These are phyloP conservation scores for Phrynocephalus versicolor DNA, from an alignment of 2,113 vertebrate genomes.

Conservation along the genomic window DNA sequence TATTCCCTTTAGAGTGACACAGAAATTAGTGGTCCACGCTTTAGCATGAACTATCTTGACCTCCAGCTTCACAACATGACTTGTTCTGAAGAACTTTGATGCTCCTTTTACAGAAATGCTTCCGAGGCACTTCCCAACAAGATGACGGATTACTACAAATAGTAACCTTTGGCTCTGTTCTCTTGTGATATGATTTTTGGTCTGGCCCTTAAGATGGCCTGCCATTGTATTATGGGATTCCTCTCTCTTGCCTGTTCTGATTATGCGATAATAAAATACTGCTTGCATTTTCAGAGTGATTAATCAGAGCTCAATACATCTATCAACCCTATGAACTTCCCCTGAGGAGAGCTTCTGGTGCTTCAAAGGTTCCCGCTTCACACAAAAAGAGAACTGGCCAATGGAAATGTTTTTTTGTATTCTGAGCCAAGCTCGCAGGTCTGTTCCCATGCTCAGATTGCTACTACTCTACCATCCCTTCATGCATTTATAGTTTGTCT, in stretches of 20 bases:
- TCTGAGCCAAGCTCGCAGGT: background rate
- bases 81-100: background rate
- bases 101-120: background rate
- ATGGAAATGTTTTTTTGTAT: background rate
- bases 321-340: background rate
- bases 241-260: background rate
- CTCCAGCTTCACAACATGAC: background rate
- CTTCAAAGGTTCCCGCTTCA: background rate
- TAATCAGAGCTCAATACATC: background rate
- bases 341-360: background rate
- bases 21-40: background rate
- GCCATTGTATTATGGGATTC: background rate
- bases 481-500: background rate
- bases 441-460: background rate
- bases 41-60: background rate
- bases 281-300: background rate
- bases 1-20: background rate
- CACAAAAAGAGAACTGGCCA: background rate
- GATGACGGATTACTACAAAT: background rate
- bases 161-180: conserved; percentile 9
- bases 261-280: background rate
- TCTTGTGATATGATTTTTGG: conserved; percentile 6
- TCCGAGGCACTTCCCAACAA: background rate
- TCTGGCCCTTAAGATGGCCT: background rate
- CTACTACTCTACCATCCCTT: background rate